Percentiles rank a stretch among this genome's conserved stretches.
Evolutionary conservation across 2,797 vertebrate species (phyloP).

Genomic region (Phrynocephalus forsythii): DNA sequence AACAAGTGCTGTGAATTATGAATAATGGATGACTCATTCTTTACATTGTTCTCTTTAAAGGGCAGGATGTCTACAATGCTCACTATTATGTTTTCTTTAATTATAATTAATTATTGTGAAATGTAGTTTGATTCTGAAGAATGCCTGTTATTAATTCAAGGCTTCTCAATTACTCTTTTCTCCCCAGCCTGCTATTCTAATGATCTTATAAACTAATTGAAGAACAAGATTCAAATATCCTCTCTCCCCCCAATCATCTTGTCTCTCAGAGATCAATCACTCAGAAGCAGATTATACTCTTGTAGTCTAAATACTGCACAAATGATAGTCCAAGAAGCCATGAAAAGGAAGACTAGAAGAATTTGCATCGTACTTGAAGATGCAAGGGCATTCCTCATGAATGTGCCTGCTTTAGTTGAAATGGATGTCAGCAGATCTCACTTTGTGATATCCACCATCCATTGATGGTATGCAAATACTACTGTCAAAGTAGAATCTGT

Average conservation of each 20-base stretch:
- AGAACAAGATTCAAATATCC: neutral
- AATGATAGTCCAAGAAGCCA: neutral
- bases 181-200: neutral
- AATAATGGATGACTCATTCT: conserved; percentile 2
- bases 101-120: conserved; percentile 17
- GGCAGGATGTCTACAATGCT: neutral
- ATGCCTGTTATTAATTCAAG: conserved; percentile 11
- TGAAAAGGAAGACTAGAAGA: neutral
- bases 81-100: conserved; percentile 9
- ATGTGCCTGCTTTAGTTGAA: neutral
- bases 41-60: neutral
- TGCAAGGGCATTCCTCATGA: neutral
- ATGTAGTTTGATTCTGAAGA: conserved; percentile 1
- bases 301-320: neutral
- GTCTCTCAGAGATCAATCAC: neutral
- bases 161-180: neutral
- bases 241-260: neutral
- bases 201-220: conserved; percentile 23
- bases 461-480: neutral
- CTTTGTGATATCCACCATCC: neutral
- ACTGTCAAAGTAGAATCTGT: neutral
- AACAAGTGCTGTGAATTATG: conserved; percentile 2
- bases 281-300: neutral
- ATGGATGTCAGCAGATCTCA: neutral
- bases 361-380: conserved; percentile 4